Percentiles rank a stretch among this genome's conserved stretches.
phyloP scores from a whole-genome alignment of 2,888 invertebrate genomes.

The Exephanes ischioxanthus region DNA sequence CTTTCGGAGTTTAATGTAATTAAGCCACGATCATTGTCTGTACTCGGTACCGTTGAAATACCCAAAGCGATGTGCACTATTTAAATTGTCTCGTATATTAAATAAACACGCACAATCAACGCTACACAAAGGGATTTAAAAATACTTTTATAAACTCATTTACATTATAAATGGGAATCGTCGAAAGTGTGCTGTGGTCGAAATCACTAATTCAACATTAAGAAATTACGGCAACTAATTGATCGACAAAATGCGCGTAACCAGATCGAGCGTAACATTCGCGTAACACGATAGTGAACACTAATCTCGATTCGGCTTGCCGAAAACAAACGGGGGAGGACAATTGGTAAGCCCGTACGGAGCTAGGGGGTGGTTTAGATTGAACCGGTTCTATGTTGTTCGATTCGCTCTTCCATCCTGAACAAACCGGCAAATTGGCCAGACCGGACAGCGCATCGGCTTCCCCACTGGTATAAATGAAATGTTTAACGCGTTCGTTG shows the following conservation, averaged over 20 bases:
- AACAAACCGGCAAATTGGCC: conserved; percentile 37
- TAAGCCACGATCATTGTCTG: not conserved
- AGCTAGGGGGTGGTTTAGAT: conserved; percentile 26
- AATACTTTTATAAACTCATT: too few species aligned
- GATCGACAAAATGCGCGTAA: not conserved
- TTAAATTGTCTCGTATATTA: too few species aligned
- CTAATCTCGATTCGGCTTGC: conserved; percentile 43
- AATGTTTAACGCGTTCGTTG: conserved; percentile 6
- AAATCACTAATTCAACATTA: not conserved
- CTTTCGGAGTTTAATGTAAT: not conserved
- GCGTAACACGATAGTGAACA: not conserved
- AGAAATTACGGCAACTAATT: not conserved
- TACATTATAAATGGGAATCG: too few species aligned
- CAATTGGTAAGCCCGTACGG: conserved; percentile 29
- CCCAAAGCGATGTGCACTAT: too few species aligned
- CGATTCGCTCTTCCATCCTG: conserved; percentile 38
- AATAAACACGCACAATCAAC: too few species aligned
- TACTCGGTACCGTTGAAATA: not conserved
- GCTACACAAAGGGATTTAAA: too few species aligned
- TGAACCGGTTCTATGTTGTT: conserved; percentile 16
- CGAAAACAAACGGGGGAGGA: conserved; percentile 45
- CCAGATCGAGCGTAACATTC: not conserved
- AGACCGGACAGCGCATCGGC: not conserved
- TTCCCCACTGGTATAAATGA: not conserved
- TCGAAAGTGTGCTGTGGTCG: too few species aligned